These are phyloP conservation scores for Ptilonorhynchus violaceus DNA, from an alignment of 2,113 vertebrate species.

Conservation along the genomic window DNA sequence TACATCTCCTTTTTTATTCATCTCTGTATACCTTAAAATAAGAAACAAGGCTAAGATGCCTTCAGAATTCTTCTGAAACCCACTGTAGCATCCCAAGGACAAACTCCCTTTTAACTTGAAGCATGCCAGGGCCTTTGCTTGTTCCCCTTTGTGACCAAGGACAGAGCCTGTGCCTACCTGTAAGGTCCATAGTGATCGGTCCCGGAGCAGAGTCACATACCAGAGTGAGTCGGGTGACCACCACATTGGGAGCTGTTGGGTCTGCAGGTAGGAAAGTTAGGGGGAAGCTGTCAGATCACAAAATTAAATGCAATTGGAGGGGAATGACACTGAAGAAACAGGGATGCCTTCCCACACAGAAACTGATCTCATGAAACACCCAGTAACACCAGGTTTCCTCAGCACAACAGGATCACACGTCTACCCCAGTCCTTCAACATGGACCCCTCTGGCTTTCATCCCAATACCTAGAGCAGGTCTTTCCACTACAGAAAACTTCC, in stretches of 20 bases:
- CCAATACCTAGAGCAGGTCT: background rate
- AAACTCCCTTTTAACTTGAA: background rate
- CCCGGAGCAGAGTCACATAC: constrained; percentile 77
- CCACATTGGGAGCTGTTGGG: constrained; percentile 78
- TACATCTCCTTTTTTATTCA: background rate
- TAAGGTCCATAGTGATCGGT: constrained; percentile 82
- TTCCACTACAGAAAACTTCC: background rate
- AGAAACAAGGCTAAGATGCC: background rate
- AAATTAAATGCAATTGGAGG: background rate
- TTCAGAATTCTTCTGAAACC: background rate
- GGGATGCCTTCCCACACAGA: background rate
- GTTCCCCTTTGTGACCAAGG: background rate
- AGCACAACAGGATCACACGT: background rate
- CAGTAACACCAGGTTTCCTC: background rate
- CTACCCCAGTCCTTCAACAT: background rate
- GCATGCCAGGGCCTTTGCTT: background rate
- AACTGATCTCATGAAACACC: background rate
- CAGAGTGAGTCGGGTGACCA: constrained; percentile 78
- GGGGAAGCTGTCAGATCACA: background rate
- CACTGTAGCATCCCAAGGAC: background rate
- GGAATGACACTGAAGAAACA: background rate
- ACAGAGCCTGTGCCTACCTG: constrained; percentile 63
- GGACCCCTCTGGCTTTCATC: background rate
- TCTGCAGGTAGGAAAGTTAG: constrained; percentile 61
- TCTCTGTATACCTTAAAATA: background rate